Evolutionary conservation across 2,113 vertebrate genomes (phyloP), one percentile per base, ranked within the genome.

Genomic region (Oryzias javanicus): DNA sequence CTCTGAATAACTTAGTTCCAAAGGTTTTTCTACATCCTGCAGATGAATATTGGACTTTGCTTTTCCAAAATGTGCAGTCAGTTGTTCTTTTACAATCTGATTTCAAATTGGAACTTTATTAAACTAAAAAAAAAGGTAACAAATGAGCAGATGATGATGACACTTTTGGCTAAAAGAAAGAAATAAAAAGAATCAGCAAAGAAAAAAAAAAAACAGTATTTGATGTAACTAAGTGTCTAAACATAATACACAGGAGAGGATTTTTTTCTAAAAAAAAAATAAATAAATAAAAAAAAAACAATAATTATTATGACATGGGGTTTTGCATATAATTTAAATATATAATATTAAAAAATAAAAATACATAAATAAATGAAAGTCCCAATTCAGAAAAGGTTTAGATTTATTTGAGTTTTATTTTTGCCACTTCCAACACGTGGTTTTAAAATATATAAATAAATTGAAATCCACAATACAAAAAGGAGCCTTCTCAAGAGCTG

Each of bases 101-200:
- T 66, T 74, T 56, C 46, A 61, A 76, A 59, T 74, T 60, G 58
- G 49, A 62, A 5, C 55, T n/a, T 35, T 35, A 42, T 49, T 14
- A 25, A 74, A 67, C 64, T n/a, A n/a, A n/a, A 70, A 24, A 48
- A 29, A 29, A 59, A 42, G 67, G 63, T 12, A 3, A 35, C 29
- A 78, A 63, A 42, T 47, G 56, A 78, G 57, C 55, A 67, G 50
- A 25, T 14, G 18, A n/a, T 4, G 45, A 35, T 35, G 35, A 35
- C 3, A 8, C 35, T 35, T 12, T 35, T 13, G 35, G 8, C 10
- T 35, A 12, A 35, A 35, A 35, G 1, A 35, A 35, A 35, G n/a
- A n/a, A n/a, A n/a, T n/a, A n/a, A 8, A 35, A 35, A 35, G 22
- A 35, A 2, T 3, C 35, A 42, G 25, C 4, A 71, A 24, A 10